phyloP scores from a whole-genome alignment of 2,888 invertebrate genomes.

The Linnaemya vulpina region DNA sequence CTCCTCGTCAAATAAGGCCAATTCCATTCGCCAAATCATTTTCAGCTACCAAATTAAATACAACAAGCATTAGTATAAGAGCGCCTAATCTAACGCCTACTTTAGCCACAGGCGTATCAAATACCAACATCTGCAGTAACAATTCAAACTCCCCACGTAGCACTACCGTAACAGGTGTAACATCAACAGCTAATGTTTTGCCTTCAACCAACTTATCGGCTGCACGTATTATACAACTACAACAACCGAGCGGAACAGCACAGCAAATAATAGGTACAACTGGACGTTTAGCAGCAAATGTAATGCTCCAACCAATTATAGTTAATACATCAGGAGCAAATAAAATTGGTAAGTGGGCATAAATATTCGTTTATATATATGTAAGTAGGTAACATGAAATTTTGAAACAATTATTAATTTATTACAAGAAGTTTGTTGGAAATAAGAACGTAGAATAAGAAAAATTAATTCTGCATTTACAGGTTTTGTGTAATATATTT shows the following conservation, averaged over 20 bases:
- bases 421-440: no score
- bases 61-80: slow-evolving; percentile 82
- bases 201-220: slow-evolving; percentile 79
- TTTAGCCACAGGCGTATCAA: slow-evolving; percentile 74
- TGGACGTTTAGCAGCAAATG: slow-evolving; percentile 80
- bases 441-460: no score
- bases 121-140: slow-evolving; percentile 75
- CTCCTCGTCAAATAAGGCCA: slow-evolving; percentile 81
- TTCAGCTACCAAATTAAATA: slow-evolving; percentile 80
- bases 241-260: slow-evolving; percentile 79
- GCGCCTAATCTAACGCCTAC: slow-evolving; percentile 80
- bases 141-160: slow-evolving; percentile 73
- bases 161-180: slow-evolving; percentile 72
- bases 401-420: no score
- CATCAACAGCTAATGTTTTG: slow-evolving; percentile 76
- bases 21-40: slow-evolving; percentile 81
- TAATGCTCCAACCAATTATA: slow-evolving; percentile 82
- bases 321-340: slow-evolving; percentile 79
- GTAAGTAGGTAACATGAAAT: no score
- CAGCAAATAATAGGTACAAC: slow-evolving; percentile 81
- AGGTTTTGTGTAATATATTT: no score
- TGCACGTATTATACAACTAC: slow-evolving; percentile 82
- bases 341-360: slow-evolving; percentile 81
- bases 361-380: no score
- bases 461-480: no score